Percentiles rank a stretch among this genome's conserved stretches.
phyloP scores from a whole-genome alignment of 1,140 invertebrate genomes.

The Bombyx mandarina region DNA sequence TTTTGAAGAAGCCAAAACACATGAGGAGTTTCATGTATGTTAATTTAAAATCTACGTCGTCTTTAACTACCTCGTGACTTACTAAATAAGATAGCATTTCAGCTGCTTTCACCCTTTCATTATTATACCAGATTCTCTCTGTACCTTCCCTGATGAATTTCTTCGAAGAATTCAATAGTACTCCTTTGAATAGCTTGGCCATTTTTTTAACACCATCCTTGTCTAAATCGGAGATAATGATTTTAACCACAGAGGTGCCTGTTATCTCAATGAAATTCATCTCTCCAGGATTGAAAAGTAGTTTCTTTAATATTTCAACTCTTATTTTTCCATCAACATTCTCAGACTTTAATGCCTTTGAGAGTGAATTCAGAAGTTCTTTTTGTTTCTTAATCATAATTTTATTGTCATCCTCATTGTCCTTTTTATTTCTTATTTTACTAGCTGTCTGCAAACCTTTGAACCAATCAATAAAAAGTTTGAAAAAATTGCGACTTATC shows the following conservation, averaged over 20 bases:
- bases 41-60: slow-evolving; percentile 76
- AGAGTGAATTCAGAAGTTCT: slow-evolving; percentile 71
- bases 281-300: slow-evolving; percentile 76
- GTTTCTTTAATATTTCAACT: slow-evolving; percentile 73
- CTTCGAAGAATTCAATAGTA: slow-evolving; percentile 69
- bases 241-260: slow-evolving; percentile 74
- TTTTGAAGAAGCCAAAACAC: slow-evolving; percentile 75
- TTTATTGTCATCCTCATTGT: slow-evolving; percentile 65
- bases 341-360: slow-evolving; percentile 64
- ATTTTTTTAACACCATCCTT: slow-evolving; percentile 75
- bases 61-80: slow-evolving; percentile 72
- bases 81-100: slow-evolving; percentile 78
- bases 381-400: slow-evolving; percentile 70
- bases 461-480: slow-evolving; percentile 72
- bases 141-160: slow-evolving; percentile 62
- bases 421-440: slow-evolving; percentile 55
- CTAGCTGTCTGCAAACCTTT: slow-evolving; percentile 64
- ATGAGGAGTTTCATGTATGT: slow-evolving; percentile 77
- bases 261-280: slow-evolving; percentile 81
- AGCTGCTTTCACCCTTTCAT: slow-evolving; percentile 76
- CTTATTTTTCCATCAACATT: slow-evolving; percentile 67
- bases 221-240: slow-evolving; percentile 73
- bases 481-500: slow-evolving; percentile 71
- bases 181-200: slow-evolving; percentile 72
- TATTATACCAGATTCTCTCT: slow-evolving; percentile 75